Evolutionary conservation across 2,888 invertebrate genomes (phyloP), one percentile per base, ranked within the genome.

Genomic region (Tillus elongatus): DNA sequence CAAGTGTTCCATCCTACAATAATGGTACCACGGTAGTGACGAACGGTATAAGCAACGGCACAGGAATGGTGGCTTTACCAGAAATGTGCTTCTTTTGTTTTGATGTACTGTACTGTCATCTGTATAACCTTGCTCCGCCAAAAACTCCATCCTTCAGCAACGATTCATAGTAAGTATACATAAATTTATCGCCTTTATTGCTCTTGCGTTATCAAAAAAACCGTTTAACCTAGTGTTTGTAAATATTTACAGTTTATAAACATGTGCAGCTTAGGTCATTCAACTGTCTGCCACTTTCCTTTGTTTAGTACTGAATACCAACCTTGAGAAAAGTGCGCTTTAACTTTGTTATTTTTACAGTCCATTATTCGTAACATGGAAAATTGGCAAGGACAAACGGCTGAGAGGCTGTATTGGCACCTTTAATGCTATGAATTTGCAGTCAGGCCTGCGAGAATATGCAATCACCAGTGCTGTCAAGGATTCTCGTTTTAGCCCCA

Each of bases 31-130:
- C 51, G 26, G 46, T 47, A 42, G 30, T 41, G 28, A 35, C 26
- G 41, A 74, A 73, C 54, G 58, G 57, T 36, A 50, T 47, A n/a
- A 48, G 41, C 40, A 51, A 50, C 41, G 47, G 46, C n/a, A 58
- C 66, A 56, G 83, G 53, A 40, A 64, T 68, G 62, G 83, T 92
- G 51, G 90, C 88, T 52, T 79, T 82, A 65, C 84, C 86, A 46
- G 95, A 96, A 67, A 98, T 98, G 97, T 93, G 93, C 66, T 90
- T 87, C 74, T 97, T 88, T 73, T 98, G 98, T 77, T 98, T 97
- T 74, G 97, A 98, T 72, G 93, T 96, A 55, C 80, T 98, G 50
- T 87, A 93, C 69, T 82, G 84, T 68, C 90, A 95, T 71, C 76
- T 98, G 58, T 85, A 93, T 70, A 88, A 85, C 65, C 76, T 88